Evolutionary conservation across 64 coral and sea anemone species (phyloP).

Genomic region (Stichodactyla mertensii): DNA sequence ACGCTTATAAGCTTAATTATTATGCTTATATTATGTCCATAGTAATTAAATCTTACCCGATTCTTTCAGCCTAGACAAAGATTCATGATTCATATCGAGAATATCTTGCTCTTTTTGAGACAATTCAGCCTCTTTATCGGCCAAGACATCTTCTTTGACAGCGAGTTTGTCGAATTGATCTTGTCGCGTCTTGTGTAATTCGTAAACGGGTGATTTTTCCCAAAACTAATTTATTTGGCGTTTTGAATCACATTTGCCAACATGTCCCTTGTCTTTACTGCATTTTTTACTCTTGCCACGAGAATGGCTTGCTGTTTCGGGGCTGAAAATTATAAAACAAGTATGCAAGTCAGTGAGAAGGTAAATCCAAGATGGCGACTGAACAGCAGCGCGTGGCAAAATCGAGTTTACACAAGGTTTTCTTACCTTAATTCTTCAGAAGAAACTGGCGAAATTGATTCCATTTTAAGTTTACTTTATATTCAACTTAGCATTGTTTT

Average conservation of each 20-base stretch:
- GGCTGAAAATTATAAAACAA: not conserved
- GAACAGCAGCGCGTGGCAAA: too few relatives aligned
- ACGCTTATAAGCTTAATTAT: not conserved
- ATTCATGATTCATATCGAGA: not conserved
- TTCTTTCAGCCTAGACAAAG: not conserved
- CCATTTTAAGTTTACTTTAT: not conserved
- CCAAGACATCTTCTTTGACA: not conserved
- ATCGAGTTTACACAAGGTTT: too few relatives aligned
- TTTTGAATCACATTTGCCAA: constrained; percentile 10
- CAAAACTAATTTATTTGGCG: not conserved
- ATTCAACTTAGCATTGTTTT: constrained; percentile 3
- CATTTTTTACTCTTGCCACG: constrained; percentile 6
- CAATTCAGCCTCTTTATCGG: not conserved
- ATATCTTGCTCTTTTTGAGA: not conserved
- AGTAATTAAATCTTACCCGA: not conserved
- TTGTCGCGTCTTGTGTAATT: not conserved
- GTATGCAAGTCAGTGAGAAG: not conserved
- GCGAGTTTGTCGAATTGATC: not conserved
- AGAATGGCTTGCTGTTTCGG: not conserved
- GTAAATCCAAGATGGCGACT: constrained; percentile 16
- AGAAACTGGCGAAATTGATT: too few relatives aligned
- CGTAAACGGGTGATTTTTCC: not conserved
- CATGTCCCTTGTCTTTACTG: not conserved
- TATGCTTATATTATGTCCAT: too few relatives aligned
- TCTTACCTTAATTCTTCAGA: too few relatives aligned